A percentile compares a stretch with the other conserved stretches of the same genome.
These are phyloP conservation scores for Porphyrio hochstetteri DNA, from an alignment of 2,113 vertebrate species.

Conservation along the genomic window DNA sequence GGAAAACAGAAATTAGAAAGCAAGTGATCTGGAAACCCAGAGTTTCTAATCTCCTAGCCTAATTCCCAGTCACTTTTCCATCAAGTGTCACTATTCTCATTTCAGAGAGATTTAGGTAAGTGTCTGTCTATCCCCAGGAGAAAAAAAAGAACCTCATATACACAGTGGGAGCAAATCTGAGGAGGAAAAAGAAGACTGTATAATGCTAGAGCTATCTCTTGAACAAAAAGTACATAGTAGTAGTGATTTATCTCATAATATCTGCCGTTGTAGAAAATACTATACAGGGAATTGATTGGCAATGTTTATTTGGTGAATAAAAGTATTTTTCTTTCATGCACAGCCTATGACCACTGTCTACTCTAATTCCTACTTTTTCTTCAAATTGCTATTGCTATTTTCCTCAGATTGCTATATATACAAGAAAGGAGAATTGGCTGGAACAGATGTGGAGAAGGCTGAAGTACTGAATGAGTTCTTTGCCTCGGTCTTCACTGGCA, in stretches of 20 bases:
- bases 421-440: no score
- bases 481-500: no score
- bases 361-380: background rate
- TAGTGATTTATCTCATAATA: background rate
- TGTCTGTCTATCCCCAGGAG: background rate
- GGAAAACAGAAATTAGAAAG: background rate
- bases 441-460: no score
- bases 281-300: background rate
- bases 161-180: background rate
- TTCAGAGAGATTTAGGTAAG: background rate
- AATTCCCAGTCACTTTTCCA: background rate
- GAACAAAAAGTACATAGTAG: background rate
- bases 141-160: background rate
- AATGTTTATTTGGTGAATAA: background rate
- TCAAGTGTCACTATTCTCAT: background rate
- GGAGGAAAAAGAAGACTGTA: background rate
- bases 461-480: no score
- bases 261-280: background rate
- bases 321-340: background rate
- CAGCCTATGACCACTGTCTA: rapidly evolving
- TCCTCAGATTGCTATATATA: no score
- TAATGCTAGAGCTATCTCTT: background rate
- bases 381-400: background rate
- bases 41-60: background rate
- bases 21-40: background rate